phyloP scores from a whole-genome alignment of 53 echinoderm and acorn worm genomes.

The Luidia sarsii region DNA sequence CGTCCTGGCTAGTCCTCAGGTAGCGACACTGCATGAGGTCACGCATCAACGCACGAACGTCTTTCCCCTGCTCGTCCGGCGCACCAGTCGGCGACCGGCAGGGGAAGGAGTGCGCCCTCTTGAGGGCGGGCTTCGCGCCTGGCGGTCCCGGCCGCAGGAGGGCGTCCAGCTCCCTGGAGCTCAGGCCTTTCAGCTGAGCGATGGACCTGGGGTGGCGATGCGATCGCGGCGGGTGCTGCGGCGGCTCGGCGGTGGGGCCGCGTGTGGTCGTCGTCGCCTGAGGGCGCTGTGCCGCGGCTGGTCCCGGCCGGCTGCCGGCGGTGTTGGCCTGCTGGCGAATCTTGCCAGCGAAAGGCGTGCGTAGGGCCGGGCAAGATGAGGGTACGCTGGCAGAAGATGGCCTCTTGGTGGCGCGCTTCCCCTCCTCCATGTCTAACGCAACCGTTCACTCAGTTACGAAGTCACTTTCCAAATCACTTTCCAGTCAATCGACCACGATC shows the following conservation, averaged over 20 bases:
- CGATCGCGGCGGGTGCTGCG: neutral
- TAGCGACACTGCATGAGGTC: constrained; percentile 62
- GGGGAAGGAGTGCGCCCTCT: constrained; percentile 44
- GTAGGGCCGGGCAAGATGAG: neutral
- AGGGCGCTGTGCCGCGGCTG: constrained; percentile 2
- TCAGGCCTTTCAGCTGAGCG: constrained; percentile 53
- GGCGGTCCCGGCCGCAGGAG: constrained; percentile 16
- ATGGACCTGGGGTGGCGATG: constrained; percentile 47
- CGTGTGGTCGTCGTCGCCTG: neutral
- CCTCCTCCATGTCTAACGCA: neutral
- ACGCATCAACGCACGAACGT: constrained; percentile 29
- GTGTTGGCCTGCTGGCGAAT: neutral
- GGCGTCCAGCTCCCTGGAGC: constrained; percentile 48
- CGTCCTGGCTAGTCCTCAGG: constrained; percentile 45
- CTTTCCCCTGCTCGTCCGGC: neutral
- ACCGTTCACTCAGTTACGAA: neutral
- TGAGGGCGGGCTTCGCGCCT: neutral
- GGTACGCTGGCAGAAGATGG: constrained; percentile 10
- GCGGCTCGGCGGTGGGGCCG: neutral
- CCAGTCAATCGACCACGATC: no score
- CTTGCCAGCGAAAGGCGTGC: constrained; percentile 17
- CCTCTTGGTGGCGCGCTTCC: constrained; percentile 12
- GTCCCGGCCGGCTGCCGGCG: neutral
- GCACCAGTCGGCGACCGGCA: constrained; percentile 22
- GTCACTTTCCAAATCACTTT: neutral